Evolutionary conservation across 2,888 invertebrate genomes (phyloP), one percentile per base, ranked within the genome.

Genomic region (Macrosoma leucophasiata): DNA sequence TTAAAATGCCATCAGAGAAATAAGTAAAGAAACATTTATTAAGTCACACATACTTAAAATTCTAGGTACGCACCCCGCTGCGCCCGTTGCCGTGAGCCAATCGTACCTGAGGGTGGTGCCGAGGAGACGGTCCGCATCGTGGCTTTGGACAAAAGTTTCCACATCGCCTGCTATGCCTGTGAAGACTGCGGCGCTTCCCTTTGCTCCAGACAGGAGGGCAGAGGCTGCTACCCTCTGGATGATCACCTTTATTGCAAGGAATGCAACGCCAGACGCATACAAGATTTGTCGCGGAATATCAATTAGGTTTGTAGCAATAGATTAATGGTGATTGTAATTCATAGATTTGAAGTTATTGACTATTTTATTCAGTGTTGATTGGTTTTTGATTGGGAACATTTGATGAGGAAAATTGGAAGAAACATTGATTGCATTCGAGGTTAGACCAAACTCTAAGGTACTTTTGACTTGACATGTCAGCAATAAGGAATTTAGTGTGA

Each of bases 81-180:
- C 72, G 97, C 97, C 59, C 95, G 96, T 0, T 99, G 99, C 65
- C 91, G 93, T 39, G 87, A 93, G 50, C 98, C 98, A 0, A 99
- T 99, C 27, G 96, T 98, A 87, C 99, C 99, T 0, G 95, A 95
- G 58, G 91, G 92, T 1, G 98, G 97, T 0, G 91, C 96, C 49
- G 97, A 97, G 47, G 98, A 99, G 77, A 98, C 98, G 0, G 96
- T 98, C 0, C 88, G 99, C 17, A 97, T 99, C 2, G 98, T 99
- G 1, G 98, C 98, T 0, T 85, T 99, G 43, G 98, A 99, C 74
- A 91, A 95, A 53, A 97, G 96, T 69, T 99, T 97, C 76, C 98
- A 98, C 73, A 92, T 97, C 24, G 89, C 91, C 27, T 98, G 98
- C 69, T 98, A 98, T 71, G 93, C 94, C 52, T 97, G 96, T 62